These are phyloP conservation scores for Lissocephala sabroskyi DNA, from an alignment of 2,888 invertebrate genomes.

Conservation along the genomic window DNA sequence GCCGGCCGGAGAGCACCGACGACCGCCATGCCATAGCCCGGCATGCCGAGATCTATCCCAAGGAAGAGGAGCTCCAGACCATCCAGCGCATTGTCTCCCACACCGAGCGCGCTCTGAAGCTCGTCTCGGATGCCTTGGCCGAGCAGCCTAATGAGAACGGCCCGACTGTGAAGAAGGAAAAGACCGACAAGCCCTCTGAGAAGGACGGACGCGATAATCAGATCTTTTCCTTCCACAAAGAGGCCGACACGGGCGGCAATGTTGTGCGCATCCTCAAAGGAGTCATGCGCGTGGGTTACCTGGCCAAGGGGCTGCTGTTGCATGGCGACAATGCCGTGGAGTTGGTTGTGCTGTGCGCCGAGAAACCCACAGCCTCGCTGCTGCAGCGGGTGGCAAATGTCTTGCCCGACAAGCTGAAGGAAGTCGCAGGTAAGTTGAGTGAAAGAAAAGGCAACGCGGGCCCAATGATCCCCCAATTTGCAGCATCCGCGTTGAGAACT, in stretches of 20 bases:
- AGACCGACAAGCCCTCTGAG: constrained; percentile 73
- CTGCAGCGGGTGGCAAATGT: constrained; percentile 90
- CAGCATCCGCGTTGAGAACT: constrained; percentile 35
- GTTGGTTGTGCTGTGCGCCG: constrained; percentile 94
- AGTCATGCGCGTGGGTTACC: constrained; percentile 95
- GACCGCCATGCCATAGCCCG: constrained; percentile 95
- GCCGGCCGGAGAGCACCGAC: constrained; percentile 93
- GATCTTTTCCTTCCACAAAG: constrained; percentile 82
- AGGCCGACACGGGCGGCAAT: constrained; percentile 75
- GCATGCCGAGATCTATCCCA: constrained; percentile 95
- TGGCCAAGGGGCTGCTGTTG: constrained; percentile 89
- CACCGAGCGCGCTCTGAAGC: constrained; percentile 94
- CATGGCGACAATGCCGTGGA: constrained; percentile 92
- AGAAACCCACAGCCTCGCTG: constrained; percentile 91
- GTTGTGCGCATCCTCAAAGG: constrained; percentile 88
- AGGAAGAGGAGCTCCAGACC: constrained; percentile 88
- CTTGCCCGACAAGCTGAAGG: constrained; percentile 85
- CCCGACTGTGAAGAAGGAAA: constrained; percentile 64
- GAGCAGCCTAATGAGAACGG: constrained; percentile 72
- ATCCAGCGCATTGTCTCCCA: constrained; percentile 94
- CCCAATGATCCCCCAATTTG: too few relatives aligned
- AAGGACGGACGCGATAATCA: constrained; percentile 86
- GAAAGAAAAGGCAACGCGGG: constrained; percentile 65
- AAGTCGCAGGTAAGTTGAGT: constrained; percentile 77
- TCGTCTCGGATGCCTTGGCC: constrained; percentile 91